Conservation (phyloP, 1,140 invertebrate species). For the Philopotamus ludificatus region DNA sequence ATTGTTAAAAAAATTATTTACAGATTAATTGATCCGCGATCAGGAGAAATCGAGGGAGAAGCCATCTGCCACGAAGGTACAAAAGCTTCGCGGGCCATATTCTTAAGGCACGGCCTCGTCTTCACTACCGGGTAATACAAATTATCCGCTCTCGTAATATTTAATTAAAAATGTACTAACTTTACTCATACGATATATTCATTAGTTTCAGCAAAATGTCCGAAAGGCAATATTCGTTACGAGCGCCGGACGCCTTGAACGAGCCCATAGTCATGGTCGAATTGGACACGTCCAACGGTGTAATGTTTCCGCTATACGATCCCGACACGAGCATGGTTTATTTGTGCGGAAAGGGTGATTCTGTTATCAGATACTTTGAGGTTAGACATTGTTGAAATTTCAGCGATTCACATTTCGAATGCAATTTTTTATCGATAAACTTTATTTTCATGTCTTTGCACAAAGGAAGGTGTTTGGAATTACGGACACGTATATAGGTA, state of each 20-base stretch:
- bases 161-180: not conserved
- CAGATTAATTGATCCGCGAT: constrained; percentile 89
- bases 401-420: not conserved
- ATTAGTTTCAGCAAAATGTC: constrained; percentile 87
- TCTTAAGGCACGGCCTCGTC: constrained; percentile 82
- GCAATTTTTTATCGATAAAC: not conserved
- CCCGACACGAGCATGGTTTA: constrained; percentile 95
- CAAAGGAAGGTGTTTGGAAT: not conserved
- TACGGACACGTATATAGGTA: not conserved
- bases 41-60: constrained; percentile 83
- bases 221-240: constrained; percentile 91
- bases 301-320: constrained; percentile 98
- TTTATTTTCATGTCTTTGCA: not conserved
- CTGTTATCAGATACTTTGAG: constrained; percentile 74
- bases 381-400: constrained; percentile 42
- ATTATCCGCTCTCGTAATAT: not conserved
- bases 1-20: constrained; percentile 22
- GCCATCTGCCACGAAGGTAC: constrained; percentile 92
- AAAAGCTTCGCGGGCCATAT: constrained; percentile 94
- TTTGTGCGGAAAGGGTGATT: constrained; percentile 93
- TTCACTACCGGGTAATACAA: constrained; percentile 82
- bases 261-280: constrained; percentile 95
- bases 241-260: constrained; percentile 83
- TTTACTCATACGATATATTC: not conserved
- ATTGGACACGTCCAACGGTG: constrained; percentile 95